Conservation (phyloP, 1,140 invertebrate species). For the Scylla paramamosain region DNA sequence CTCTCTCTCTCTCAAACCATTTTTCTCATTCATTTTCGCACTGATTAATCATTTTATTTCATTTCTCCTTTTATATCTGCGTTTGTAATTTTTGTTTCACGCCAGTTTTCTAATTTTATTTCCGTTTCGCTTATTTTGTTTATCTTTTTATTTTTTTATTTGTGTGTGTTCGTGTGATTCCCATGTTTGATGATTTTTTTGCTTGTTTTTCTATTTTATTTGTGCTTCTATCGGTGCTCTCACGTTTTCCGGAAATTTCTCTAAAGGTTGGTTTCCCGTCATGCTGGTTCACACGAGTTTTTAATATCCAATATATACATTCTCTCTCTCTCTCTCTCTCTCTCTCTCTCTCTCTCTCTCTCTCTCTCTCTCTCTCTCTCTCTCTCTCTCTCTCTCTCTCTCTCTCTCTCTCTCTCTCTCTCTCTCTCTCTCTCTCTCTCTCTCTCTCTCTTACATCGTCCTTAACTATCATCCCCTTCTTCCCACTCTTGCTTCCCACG, state of each 20-base stretch:
- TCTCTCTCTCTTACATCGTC: neutral
- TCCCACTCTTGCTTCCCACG: neutral
- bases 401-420: slow-evolving; percentile 15
- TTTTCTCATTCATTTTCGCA: too few relatives aligned
- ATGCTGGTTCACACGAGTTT: too few relatives aligned
- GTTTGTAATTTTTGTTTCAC: too few relatives aligned
- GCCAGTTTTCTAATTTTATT: too few relatives aligned
- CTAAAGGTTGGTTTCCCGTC: neutral
- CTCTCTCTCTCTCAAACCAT: too few relatives aligned
- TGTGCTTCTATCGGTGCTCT: neutral
- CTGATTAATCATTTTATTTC: too few relatives aligned
- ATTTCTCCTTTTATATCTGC: too few relatives aligned
- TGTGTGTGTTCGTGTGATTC: neutral
- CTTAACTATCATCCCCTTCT: neutral
- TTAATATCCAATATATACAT: too few relatives aligned
- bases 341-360: too few relatives aligned
- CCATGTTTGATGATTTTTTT: neutral
- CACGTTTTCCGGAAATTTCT: neutral
- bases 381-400: slow-evolving; percentile 37
- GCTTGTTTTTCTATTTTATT: neutral
- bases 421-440: slow-evolving; percentile 31
- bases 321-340: neutral
- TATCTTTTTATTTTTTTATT: too few relatives aligned
- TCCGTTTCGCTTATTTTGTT: too few relatives aligned
- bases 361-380: slow-evolving; percentile 7